Percentiles rank a stretch among this genome's conserved stretches.
Conservation (phyloP, 2,797 vertebrate species). For the Rhinophrynus dorsalis region DNA sequence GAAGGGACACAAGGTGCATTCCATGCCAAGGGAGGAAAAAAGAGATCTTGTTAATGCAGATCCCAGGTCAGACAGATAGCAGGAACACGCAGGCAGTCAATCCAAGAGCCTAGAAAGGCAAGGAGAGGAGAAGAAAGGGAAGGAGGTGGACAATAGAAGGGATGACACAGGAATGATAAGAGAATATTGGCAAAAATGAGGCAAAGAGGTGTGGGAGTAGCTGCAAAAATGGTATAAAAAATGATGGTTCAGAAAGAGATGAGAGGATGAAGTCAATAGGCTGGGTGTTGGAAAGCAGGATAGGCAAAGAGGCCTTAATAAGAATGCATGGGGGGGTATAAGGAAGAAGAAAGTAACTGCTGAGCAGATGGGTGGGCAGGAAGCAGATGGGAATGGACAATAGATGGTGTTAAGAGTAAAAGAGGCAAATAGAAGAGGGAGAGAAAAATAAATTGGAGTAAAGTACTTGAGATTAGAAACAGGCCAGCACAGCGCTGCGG, state of each 20-base stretch:
- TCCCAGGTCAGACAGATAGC: conserved; percentile 26
- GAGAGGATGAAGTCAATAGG: not conserved
- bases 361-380: too few relatives aligned
- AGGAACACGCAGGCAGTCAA: conserved; percentile 29
- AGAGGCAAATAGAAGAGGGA: too few relatives aligned
- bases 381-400: conserved; percentile 7
- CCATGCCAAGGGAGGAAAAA: conserved; percentile 26
- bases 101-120: conserved; percentile 37
- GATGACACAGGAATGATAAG: not conserved
- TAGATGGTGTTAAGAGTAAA: too few relatives aligned
- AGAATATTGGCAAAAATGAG: not conserved
- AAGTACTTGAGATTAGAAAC: too few relatives aligned
- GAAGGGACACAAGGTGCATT: not conserved
- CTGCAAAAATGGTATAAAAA: too few relatives aligned
- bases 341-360: not conserved
- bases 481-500: not conserved
- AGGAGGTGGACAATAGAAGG: not conserved
- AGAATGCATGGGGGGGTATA: not conserved
- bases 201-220: not conserved
- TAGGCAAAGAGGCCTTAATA: not conserved
- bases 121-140: conserved; percentile 23
- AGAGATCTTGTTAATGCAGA: conserved; percentile 22
- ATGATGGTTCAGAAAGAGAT: not conserved
- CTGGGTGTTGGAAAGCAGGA: not conserved
- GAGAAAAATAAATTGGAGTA: too few relatives aligned